Evolutionary conservation across 2,888 invertebrate species (phyloP).

Genomic region (Drosophila kuntzei): DNA sequence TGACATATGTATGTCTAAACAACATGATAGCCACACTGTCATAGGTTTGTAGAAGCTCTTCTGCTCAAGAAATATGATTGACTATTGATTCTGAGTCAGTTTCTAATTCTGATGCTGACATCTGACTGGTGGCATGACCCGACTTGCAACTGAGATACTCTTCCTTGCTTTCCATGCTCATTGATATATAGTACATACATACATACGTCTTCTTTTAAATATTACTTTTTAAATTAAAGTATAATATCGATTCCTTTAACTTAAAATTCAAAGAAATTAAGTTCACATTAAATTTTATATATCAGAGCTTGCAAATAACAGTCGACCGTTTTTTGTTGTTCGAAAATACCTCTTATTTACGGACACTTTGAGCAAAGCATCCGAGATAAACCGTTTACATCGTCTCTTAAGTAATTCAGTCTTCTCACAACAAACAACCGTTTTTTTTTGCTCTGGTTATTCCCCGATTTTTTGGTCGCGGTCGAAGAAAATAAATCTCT

Average conservation of each 20-base stretch:
- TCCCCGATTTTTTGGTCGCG: no score
- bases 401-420: no score
- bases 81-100: background rate
- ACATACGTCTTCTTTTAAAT: background rate
- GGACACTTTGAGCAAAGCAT: no score
- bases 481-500: no score
- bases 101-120: background rate
- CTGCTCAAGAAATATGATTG: background rate
- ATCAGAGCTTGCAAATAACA: no score
- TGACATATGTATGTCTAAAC: conserved; percentile 26
- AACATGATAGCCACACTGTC: conserved; percentile 11
- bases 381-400: no score
- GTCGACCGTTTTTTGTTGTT: no score
- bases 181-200: conserved; percentile 13
- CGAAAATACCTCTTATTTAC: no score
- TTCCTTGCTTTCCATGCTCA: conserved; percentile 70
- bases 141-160: conserved; percentile 56
- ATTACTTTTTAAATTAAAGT: no score
- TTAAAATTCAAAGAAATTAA: background rate
- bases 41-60: background rate
- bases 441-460: no score
- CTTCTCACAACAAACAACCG: no score
- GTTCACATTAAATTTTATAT: no score
- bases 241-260: background rate
- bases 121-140: conserved; percentile 17